Conservation (phyloP, 2,888 invertebrate genomes). For the Lamellibrachia satsuma region DNA sequence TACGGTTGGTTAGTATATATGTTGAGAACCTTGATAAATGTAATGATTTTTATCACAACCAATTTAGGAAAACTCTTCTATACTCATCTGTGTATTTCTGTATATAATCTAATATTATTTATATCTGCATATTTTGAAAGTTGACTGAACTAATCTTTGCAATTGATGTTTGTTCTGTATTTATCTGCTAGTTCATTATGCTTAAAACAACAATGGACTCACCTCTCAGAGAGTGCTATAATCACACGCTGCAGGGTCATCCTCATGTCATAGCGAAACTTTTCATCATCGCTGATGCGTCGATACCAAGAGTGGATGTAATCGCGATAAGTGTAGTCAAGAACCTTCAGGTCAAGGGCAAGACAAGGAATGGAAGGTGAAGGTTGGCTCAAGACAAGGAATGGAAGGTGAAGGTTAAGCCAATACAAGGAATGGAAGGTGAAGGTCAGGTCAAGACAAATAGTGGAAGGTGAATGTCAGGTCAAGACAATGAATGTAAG, state of each 20-base stretch:
- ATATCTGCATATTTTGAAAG: neutral
- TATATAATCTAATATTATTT: neutral
- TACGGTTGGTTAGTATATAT: no score
- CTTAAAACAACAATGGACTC: neutral
- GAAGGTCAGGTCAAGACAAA: neutral
- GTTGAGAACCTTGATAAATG: no score
- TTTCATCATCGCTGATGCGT: constrained; percentile 74
- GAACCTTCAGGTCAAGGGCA: constrained; percentile 53
- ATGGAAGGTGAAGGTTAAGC: neutral
- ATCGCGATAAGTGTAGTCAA: constrained; percentile 82
- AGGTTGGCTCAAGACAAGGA: neutral
- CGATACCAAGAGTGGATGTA: constrained; percentile 78
- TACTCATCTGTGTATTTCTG: neutral
- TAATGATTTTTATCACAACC: no score
- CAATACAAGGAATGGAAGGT: no score
- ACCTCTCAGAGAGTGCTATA: constrained; percentile 79
- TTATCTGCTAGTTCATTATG: neutral
- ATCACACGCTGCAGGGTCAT: constrained; percentile 73
- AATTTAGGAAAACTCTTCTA: no score
- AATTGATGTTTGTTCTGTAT: neutral
- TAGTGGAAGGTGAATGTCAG: no score
- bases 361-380: neutral
- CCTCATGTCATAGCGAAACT: constrained; percentile 69
- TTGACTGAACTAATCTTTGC: neutral
- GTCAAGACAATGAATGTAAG: no score